Conservation (phyloP, 2,797 vertebrate genomes). For the Megaceryle alcyon region DNA sequence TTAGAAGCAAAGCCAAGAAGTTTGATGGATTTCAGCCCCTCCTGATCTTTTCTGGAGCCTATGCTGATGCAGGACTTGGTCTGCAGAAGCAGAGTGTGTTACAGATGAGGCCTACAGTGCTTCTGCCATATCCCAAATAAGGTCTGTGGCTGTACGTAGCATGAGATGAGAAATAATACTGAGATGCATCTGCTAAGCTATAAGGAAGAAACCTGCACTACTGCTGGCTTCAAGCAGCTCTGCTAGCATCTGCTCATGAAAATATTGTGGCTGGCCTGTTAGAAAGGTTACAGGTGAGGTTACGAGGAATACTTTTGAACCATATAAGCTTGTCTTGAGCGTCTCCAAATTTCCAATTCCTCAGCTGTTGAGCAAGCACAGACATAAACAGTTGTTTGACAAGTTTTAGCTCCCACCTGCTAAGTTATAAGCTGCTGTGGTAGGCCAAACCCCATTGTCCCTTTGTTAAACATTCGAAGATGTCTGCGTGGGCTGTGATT, state of each 20-base stretch:
- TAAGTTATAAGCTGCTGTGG: conserved; percentile 11
- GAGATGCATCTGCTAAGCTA: neutral
- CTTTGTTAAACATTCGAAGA: conserved; percentile 2
- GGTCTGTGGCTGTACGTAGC: neutral
- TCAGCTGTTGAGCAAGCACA: conserved; percentile 24
- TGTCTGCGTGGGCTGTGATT: neutral
- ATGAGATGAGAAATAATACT: neutral
- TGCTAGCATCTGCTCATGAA: neutral
- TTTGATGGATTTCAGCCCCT: neutral
- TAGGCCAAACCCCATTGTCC: neutral
- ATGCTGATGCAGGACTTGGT: neutral
- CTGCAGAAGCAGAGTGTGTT: conserved; percentile 8
- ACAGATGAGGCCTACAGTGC: neutral
- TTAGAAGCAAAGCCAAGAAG: neutral
- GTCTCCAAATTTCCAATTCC: conserved; percentile 3
- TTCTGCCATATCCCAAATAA: neutral
- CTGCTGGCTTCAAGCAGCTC: conserved; percentile 31
- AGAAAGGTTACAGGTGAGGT: neutral
- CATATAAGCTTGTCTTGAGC: neutral
- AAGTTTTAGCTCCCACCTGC: conserved; percentile 29
- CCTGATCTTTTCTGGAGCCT: neutral
- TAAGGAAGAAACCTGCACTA: conserved; percentile 3
- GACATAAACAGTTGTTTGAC: neutral
- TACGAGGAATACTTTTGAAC: neutral
- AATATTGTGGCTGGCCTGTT: neutral